A percentile compares a stretch with the other conserved stretches of the same genome.
Evolutionary conservation across 2,888 invertebrate species (phyloP).

Genomic region (Panopea generosa): DNA sequence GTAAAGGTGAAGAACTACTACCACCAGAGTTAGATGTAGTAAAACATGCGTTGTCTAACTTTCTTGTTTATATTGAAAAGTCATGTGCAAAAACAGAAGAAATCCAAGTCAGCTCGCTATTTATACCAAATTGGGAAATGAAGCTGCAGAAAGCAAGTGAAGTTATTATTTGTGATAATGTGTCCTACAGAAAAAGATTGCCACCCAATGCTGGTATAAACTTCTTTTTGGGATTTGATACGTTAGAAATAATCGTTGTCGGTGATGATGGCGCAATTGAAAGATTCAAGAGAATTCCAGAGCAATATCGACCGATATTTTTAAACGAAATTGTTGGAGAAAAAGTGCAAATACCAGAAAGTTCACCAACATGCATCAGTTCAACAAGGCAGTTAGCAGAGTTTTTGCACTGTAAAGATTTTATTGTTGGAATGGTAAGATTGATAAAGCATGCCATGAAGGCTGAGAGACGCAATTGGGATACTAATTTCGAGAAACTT

Average conservation of each 20-base stretch:
- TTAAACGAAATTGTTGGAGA: slow-evolving; percentile 65
- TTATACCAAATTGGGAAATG: slow-evolving; percentile 10
- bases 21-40: slow-evolving; percentile 57
- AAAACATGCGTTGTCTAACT: slow-evolving; percentile 44
- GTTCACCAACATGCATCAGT: background rate
- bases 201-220: slow-evolving; percentile 5
- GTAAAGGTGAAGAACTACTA: slow-evolving; percentile 33
- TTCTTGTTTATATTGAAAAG: slow-evolving; percentile 19
- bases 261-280: slow-evolving; percentile 19
- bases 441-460: slow-evolving; percentile 23
- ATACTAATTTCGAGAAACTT: background rate
- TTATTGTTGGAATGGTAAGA: slow-evolving; percentile 19
- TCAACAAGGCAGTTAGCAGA: background rate
- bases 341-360: slow-evolving; percentile 25
- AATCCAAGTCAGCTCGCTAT: slow-evolving; percentile 17
- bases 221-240: slow-evolving; percentile 37
- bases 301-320: slow-evolving; percentile 52
- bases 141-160: slow-evolving; percentile 30
- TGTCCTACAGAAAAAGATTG: slow-evolving; percentile 13
- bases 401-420: slow-evolving; percentile 7
- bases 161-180: slow-evolving; percentile 46
- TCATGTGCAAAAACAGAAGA: background rate
- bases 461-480: background rate
- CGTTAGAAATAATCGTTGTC: slow-evolving; percentile 8
- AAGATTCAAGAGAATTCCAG: slow-evolving; percentile 47